phyloP scores from a whole-genome alignment of 2,888 invertebrate genomes.

The Lasiommata megera region DNA sequence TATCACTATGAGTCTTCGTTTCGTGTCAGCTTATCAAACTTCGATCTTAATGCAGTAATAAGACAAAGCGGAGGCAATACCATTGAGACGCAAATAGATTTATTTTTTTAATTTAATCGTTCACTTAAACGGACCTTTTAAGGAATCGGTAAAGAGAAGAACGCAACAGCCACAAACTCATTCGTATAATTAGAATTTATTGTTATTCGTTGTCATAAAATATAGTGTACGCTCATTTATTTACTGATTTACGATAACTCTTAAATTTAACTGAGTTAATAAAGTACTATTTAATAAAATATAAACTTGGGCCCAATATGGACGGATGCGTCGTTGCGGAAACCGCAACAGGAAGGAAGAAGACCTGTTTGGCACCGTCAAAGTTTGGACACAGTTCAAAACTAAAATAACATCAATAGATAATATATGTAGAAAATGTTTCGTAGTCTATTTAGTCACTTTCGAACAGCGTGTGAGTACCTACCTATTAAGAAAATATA shows the following conservation, averaged over 20 bases:
- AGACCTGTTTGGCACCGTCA: conserved; percentile 11
- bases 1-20: conserved; percentile 65
- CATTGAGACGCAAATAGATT: conserved; percentile 56
- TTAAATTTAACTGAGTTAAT: background rate
- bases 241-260: background rate
- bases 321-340: background rate
- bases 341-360: conserved; percentile 10
- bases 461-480: background rate
- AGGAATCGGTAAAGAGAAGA: conserved; percentile 12
- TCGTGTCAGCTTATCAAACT: conserved; percentile 56
- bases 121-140: conserved; percentile 18
- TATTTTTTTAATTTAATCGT: conserved; percentile 38
- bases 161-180: background rate
- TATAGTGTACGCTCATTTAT: background rate
- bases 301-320: background rate
- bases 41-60: conserved; percentile 66
- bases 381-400: background rate
- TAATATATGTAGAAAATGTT: background rate
- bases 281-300: background rate
- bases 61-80: conserved; percentile 49
- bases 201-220: background rate
- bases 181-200: background rate
- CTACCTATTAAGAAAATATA: too few species aligned
- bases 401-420: conserved; percentile 12
- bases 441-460: background rate